phyloP scores from a whole-genome alignment of 2,797 vertebrate genomes.

The Gadopsis marmoratus region DNA sequence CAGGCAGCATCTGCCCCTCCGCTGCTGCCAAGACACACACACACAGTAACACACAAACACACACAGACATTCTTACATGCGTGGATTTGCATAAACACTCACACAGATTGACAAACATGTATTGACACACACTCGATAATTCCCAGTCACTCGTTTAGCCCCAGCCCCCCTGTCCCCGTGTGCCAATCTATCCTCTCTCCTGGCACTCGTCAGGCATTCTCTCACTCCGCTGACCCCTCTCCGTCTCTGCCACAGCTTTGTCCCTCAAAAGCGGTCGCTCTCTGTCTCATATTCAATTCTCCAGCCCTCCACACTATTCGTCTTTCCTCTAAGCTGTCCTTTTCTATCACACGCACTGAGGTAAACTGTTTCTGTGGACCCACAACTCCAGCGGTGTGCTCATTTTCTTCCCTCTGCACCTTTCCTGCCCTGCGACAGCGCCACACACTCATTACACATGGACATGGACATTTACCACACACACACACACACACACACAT shows the following conservation, averaged over 20 bases:
- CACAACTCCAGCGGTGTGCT: constrained; percentile 31
- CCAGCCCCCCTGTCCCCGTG: constrained; percentile 30
- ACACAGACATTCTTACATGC: constrained; percentile 22
- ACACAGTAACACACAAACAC: constrained; percentile 21
- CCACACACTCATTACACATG: constrained; percentile 55
- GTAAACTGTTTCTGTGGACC: constrained; percentile 59
- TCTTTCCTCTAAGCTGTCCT: constrained; percentile 58
- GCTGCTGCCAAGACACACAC: constrained; percentile 80
- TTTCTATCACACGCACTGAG: constrained; percentile 46
- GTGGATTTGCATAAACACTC: constrained; percentile 58
- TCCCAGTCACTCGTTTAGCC: constrained; percentile 62
- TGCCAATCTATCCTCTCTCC: constrained; percentile 47
- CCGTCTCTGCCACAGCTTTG: constrained; percentile 45
- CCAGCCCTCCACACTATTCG: constrained; percentile 47
- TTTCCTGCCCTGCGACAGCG: constrained; percentile 46
- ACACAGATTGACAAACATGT: constrained; percentile 63
- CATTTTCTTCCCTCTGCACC: constrained; percentile 55
- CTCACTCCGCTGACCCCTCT: constrained; percentile 66
- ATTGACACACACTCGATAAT: constrained; percentile 69
- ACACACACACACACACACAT: constrained; percentile 32
- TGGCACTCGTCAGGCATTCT: constrained; percentile 57
- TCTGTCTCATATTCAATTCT: constrained; percentile 50
- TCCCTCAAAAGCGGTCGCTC: constrained; percentile 51
- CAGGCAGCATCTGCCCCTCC: constrained; percentile 85
- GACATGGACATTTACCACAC: constrained; percentile 18